Percentiles rank a stretch among this genome's conserved stretches.
These are phyloP conservation scores for Gymnocephalus cernua DNA, from an alignment of 2,113 vertebrate genomes.

Conservation along the genomic window DNA sequence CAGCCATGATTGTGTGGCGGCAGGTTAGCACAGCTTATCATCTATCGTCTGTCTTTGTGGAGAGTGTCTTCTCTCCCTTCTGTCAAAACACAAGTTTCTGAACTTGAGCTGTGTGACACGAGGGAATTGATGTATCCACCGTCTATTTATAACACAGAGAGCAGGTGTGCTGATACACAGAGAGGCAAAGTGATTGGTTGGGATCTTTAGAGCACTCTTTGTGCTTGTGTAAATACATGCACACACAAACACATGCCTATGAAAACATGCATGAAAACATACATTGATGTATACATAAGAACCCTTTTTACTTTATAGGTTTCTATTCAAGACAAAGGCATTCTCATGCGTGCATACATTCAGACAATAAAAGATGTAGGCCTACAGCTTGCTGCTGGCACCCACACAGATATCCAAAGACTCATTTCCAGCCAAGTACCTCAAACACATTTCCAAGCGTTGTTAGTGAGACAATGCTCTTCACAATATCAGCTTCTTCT, in stretches of 20 bases:
- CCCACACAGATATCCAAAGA: neutral
- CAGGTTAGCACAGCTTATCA: conserved; percentile 6
- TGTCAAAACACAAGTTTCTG: conserved; percentile 64
- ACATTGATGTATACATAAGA: neutral
- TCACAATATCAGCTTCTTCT: conserved; percentile 11
- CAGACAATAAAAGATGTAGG: conserved; percentile 17
- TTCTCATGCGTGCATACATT: neutral
- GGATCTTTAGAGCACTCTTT: conserved; percentile 32
- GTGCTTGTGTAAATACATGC: conserved; percentile 36
- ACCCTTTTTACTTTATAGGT: neutral
- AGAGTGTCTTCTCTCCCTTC: conserved; percentile 43
- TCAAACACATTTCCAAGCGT: conserved; percentile 37
- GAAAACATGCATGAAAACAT: conserved; percentile 6
- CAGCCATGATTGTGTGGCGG: neutral
- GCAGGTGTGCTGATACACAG: conserved; percentile 58
- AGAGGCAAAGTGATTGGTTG: conserved; percentile 57
- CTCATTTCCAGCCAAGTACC: conserved; percentile 19
- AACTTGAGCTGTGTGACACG: conserved; percentile 40
- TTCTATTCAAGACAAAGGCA: neutral
- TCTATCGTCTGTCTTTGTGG: conserved; percentile 8
- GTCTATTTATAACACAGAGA: conserved; percentile 72
- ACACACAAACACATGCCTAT: neutral
- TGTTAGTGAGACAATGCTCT: conserved; percentile 14
- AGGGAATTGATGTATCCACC: conserved; percentile 59
- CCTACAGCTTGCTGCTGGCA: neutral